Conservation (phyloP, 2,797 vertebrate species). For the Odontamblyopus rebecca region DNA sequence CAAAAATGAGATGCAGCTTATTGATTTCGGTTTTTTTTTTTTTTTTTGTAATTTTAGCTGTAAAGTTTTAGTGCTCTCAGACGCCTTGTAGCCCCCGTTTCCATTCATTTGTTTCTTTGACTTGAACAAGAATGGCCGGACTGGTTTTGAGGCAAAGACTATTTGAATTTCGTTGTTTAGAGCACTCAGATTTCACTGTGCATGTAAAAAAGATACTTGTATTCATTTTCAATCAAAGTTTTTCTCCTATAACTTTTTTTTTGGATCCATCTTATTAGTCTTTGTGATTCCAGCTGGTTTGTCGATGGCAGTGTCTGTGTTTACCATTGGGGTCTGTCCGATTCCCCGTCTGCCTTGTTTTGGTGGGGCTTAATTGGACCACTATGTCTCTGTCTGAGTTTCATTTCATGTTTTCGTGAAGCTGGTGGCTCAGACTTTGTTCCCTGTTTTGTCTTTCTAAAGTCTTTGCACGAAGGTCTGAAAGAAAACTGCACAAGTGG, state of each 20-base stretch:
- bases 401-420: slow-evolving; percentile 20
- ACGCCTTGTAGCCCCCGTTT: no score
- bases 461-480: not conserved
- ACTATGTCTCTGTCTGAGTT: slow-evolving; percentile 42
- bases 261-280: not conserved
- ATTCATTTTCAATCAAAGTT: not conserved
- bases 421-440: slow-evolving; percentile 15
- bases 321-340: slow-evolving; percentile 9
- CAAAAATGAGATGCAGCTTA: no score
- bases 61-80: no score
- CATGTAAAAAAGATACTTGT: not conserved
- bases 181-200: no score
- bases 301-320: slow-evolving; percentile 7
- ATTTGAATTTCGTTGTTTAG: no score
- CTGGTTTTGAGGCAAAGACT: no score
- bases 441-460: slow-evolving; percentile 17
- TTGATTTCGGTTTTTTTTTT: no score
- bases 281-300: not conserved
- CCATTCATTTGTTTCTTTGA: no score
- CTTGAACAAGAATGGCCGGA: no score
- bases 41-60: no score
- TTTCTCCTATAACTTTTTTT: not conserved
- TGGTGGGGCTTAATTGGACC: slow-evolving; percentile 50
- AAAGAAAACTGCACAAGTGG: slow-evolving; percentile 1
- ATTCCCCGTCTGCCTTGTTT: slow-evolving; percentile 33